Evolutionary conservation across 1,140 invertebrate genomes (phyloP).

Genomic region (Drosophila sp.): DNA sequence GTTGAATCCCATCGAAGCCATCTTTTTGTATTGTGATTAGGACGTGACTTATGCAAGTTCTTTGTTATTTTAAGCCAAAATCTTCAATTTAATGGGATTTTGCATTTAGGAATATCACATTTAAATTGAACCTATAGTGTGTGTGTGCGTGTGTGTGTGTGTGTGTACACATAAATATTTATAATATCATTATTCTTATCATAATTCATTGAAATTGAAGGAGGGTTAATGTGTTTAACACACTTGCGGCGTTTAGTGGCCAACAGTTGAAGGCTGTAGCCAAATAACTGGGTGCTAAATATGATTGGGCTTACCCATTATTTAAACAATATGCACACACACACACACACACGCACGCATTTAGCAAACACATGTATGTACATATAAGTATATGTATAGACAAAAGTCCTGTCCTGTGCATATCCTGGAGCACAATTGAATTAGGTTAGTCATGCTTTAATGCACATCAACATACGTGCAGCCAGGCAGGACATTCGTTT

Average conservation of each 20-base stretch:
- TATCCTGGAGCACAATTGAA: conserved; percentile 81
- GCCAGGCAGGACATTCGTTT: conserved; percentile 58
- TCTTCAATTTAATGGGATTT: not conserved
- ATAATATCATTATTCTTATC: not conserved
- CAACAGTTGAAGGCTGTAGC: conserved; percentile 30
- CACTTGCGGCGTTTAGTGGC: conserved; percentile 28
- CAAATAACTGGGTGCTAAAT: conserved; percentile 41
- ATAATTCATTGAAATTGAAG: conserved; percentile 6
- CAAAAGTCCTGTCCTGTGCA: conserved; percentile 45
- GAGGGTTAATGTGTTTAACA: conserved; percentile 49
- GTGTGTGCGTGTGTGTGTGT: too few species aligned
- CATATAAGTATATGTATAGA: not conserved
- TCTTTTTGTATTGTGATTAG: not conserved
- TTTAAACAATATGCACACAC: conserved; percentile 61
- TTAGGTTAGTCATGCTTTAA: conserved; percentile 81
- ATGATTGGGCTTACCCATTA: conserved; percentile 65
- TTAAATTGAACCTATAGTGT: too few species aligned
- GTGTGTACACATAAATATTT: not conserved
- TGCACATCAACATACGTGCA: conserved; percentile 80
- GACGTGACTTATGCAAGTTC: too few species aligned
- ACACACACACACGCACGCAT: conserved; percentile 18
- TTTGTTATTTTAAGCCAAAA: too few species aligned
- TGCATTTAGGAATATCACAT: not conserved
- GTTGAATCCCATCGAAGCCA: too few species aligned
- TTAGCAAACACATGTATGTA: not conserved